Evolutionary conservation across 2,888 invertebrate species (phyloP), one percentile per base, ranked within the genome.

Genomic region (Ametastegia equiseti): DNA sequence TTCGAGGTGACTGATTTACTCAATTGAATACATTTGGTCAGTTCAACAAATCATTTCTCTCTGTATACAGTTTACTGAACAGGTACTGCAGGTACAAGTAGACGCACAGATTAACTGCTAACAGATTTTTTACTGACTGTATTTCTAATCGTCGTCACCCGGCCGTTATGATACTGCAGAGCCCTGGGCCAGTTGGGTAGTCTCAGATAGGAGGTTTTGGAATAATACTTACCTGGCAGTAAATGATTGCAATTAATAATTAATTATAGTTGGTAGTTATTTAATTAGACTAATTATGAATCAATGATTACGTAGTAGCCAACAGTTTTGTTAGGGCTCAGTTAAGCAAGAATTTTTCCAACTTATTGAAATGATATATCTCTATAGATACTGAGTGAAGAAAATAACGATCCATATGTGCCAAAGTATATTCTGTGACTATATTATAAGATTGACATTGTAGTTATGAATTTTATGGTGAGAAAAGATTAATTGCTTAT

Each of bases 401-500:
- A 65, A 19, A 33, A 27, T 5, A 69, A 42, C 69, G 36, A 42
- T 23, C 42, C n/a, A 13, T 27, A 42, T 27, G 71, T 71, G 71
- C 71, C 71, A 71, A 71, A 45, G 15, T 23, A 71, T 54, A 54
- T 54, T 71, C 47, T 71, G 45, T 47, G 30, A 71, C 71, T 69
- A 42, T 42, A 42, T 69, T 69, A 19, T 39, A 27, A 69, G 23
- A 69, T 42, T 11, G 47, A 7, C 15, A 47, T 1, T 27, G n/a
- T 39, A 19, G 36, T 71, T 71, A 47, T 71, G 27, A 47, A 23
- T 47, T 15, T 30, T 15, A 71, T 2, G 30, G 45, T 30, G 15
- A 1, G n/a, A 1, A 19, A 69, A 45, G 45, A 30, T 15, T 11
- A n/a, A 47, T 71, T 39, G 4, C n/a, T 39, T 67, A 9, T 11